phyloP scores from a whole-genome alignment of 2,888 invertebrate genomes.

The Alsophila aescularia region DNA sequence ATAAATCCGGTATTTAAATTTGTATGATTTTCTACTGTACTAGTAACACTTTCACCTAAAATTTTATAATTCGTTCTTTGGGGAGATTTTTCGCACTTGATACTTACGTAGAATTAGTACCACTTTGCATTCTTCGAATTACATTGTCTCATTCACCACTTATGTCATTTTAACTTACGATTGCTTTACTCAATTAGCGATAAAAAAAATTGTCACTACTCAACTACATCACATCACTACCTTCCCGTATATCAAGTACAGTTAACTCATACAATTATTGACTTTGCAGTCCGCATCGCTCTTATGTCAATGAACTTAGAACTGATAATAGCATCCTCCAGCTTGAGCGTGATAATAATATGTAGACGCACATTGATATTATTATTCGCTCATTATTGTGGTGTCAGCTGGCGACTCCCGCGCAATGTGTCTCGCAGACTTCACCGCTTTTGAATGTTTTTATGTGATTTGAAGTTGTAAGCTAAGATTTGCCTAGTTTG shows the following conservation, averaged over 20 bases:
- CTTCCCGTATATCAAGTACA: slow-evolving; percentile 55
- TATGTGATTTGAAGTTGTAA: slow-evolving; percentile 15
- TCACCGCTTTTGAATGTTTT: slow-evolving; percentile 18
- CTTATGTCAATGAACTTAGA: slow-evolving; percentile 47
- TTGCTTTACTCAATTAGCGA: no score
- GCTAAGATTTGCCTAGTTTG: background rate
- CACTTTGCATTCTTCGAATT: no score
- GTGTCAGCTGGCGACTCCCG: slow-evolving; percentile 63
- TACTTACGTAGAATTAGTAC: no score
- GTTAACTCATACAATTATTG: slow-evolving; percentile 43
- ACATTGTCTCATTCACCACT: no score
- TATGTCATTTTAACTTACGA: no score
- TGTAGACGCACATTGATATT: slow-evolving; percentile 47
- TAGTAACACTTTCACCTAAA: no score
- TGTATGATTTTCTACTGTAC: no score
- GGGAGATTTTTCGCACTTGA: no score
- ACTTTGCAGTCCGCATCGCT: slow-evolving; percentile 40
- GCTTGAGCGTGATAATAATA: slow-evolving; percentile 5
- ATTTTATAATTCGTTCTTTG: no score
- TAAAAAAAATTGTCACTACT: background rate
- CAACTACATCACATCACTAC: slow-evolving; percentile 49
- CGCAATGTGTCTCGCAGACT: slow-evolving; percentile 34
- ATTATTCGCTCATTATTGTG: slow-evolving; percentile 54
- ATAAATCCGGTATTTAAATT: no score
- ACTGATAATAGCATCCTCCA: slow-evolving; percentile 34